Base-by-base conservation (phyloP, 1,140 invertebrate genomes). In the Macrobrachium rosenbergii region DNA sequence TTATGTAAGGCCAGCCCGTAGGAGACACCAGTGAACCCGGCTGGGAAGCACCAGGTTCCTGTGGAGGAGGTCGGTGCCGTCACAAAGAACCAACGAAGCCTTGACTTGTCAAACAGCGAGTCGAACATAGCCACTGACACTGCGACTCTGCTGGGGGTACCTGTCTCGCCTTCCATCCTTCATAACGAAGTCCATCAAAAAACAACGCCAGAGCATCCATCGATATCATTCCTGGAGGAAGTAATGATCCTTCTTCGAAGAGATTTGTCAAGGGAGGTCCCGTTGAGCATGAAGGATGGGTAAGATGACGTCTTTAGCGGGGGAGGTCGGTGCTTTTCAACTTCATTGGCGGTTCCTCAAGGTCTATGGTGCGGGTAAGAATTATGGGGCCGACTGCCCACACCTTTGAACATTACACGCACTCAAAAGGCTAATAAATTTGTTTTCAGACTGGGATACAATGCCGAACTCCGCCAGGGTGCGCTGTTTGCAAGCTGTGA, bases 371-470 rank as follows among this genome's bases (percentile, higher is more conserved):
- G 63, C 52, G 85, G 79, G 45, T 43, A 64, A 79, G 85, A 87
- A 67, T 87, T 87, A 87, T 82, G 72, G 78, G 58, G n/a, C 69
- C 79, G 78, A 64, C 85, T 82, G 85, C 85, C 83, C 85, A 87
- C 85, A 87, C 85, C 85, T 87, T 69, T 64, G 85, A 82, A 79
- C 85, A 87, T 87, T 87, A 87, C 85, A 87, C 79, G 78, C 85
- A 87, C 67, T 87, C 85, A 87, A 87, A 87, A 87, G 85, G 79
- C 85, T 87, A 87, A 87, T 87, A 87, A 87, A 87, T 87, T 87
- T 87, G 85, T 87, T 87, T 87, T 87, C 85, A 87, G 85, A 87
- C 85, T 76, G 72, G 85, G 79, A 81, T 72, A 87, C 85, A 87
- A 87, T 82, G 23, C 78, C 2, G 45, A 79, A 21, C 85, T 60